phyloP scores from a whole-genome alignment of 2,797 vertebrate genomes.

The Limosa lapponica region DNA sequence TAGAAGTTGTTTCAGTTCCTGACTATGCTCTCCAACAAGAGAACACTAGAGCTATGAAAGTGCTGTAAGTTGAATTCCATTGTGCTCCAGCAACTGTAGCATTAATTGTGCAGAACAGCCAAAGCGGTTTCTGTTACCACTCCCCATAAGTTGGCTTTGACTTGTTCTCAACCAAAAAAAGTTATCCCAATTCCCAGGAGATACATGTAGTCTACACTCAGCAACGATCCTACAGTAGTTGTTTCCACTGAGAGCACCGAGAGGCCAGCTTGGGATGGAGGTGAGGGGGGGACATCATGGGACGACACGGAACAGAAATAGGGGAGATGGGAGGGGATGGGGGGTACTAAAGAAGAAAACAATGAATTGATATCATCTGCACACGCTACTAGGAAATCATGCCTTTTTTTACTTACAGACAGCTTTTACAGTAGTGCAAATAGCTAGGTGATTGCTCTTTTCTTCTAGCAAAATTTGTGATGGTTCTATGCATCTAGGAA shows the following conservation, averaged over 20 bases:
- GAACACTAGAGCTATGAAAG: background rate
- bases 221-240: background rate
- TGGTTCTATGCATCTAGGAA: background rate
- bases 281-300: no score
- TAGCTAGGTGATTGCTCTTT: background rate
- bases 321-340: background rate
- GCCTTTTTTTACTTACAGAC: background rate
- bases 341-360: background rate
- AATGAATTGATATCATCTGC: background rate
- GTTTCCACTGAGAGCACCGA: background rate
- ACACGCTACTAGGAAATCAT: background rate
- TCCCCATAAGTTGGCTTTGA: background rate
- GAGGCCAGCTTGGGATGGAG: rapidly evolving
- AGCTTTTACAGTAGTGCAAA: background rate
- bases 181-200: background rate
- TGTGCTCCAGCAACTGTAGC: background rate
- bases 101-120: background rate
- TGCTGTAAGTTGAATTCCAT: background rate
- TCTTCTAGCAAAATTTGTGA: background rate
- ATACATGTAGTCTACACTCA: background rate
- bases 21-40: background rate
- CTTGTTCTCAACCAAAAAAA: background rate
- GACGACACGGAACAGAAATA: background rate
- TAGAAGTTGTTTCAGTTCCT: background rate
- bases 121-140: background rate